phyloP scores from a whole-genome alignment of 2,113 vertebrate species.

The Meles meles region DNA sequence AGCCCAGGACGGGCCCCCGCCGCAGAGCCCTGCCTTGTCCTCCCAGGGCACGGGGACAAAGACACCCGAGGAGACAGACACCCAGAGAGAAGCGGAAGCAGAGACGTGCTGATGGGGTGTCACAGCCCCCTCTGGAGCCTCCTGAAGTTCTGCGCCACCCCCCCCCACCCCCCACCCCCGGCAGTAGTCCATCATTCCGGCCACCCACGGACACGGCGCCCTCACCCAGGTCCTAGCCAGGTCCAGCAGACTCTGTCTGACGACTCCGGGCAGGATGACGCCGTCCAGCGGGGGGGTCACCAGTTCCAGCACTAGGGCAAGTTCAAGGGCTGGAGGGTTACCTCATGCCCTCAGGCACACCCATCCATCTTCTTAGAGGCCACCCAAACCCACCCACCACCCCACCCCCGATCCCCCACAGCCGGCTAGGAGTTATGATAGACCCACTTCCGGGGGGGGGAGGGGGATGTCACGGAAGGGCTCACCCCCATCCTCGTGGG shows the following conservation, averaged over 20 bases:
- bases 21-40: neutral
- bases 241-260: conserved; percentile 90
- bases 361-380: neutral
- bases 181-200: no score
- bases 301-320: conserved; percentile 85
- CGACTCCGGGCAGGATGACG: conserved; percentile 91
- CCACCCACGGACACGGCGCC: fast-evolving
- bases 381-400: neutral
- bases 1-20: neutral
- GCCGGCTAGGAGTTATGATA: fast-evolving
- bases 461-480: fast-evolving
- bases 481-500: conserved; percentile 87
- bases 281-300: conserved; percentile 90
- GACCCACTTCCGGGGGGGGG: neutral
- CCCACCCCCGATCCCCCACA: neutral
- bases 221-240: conserved; percentile 89
- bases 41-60: neutral
- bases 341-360: neutral
- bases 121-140: neutral
- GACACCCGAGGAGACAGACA: neutral
- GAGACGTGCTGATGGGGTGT: neutral
- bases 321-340: neutral
- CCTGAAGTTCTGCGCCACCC: neutral
- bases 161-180: fast-evolving
- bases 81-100: neutral